Evolutionary conservation across 92 coral and sea anemone species (phyloP), one percentile per base, ranked within the genome.

Genomic region (Virgularia gustaviana): DNA sequence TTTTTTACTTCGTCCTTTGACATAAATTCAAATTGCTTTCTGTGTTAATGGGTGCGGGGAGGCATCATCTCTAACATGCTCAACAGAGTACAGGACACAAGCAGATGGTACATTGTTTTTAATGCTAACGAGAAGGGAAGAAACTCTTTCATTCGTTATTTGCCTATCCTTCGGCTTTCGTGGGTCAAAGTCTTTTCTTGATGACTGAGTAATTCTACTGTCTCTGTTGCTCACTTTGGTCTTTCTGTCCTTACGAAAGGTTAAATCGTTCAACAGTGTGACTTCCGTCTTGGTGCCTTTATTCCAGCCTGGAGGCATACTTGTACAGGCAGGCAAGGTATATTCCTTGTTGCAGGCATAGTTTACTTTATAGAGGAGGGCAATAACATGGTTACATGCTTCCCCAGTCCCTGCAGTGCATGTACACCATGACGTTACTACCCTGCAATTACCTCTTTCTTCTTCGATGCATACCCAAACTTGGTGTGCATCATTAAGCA

Each of bases 261-360:
- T 75, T 30, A 86, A 59, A 52, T 78, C 68, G 7, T 57, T 67
- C 1, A 78, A 63, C 18, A 81, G 87, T 3, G 13, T 57, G 24
- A 86, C 87, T 18, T 82, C 83, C 51, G 66, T 86, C 58, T 61
- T 77, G 24, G 87, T 86, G n/a, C 84, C 87, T 60, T 57, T 86
- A 43, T 82, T 82, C 90, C 87, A 86, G 30, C 84, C 84, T 37
- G 77, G 89, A 34, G 85, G 85, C 49, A 85, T 78, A 52, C 80
- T 81, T 32, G 90, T 86, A 37, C 90, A 78, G 2, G 87, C 90
- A 23, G 90, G 83, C 31, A 86, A 77, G 18, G 78, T 70, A 62
- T 75, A 85, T 15, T 56, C 73, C 33, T 85, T 76, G 58, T 85
- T 80, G 57, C 45, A 60, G 28, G 85, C 89, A 85, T 51, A 85